Base-by-base conservation (phyloP, 2,797 vertebrate genomes). In the Onychomys leucogaster region DNA sequence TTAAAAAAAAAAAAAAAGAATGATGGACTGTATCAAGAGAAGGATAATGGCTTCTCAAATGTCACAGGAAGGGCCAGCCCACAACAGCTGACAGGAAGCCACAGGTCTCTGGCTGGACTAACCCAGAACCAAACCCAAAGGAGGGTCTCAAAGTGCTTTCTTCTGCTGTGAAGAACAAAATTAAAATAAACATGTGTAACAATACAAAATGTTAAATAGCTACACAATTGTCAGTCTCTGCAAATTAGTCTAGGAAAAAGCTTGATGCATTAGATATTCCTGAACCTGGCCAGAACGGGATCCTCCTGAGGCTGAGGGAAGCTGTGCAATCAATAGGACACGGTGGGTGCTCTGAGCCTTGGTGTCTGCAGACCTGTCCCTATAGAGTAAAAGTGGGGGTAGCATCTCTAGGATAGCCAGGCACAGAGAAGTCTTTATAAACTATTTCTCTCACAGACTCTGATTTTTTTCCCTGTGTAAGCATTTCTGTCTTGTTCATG, bases 51-150 rank as follows among this genome's bases (percentile, higher is more conserved):
- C 19, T 41, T 67, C 29, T 43, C n/a, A 2, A 19, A 34, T 0
- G 29, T 37, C 46, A 19, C 37, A 1, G 0, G 0, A 13, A n/a
- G 2, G 4, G 25, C 1, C 5, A 43, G 41, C 37, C 16, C 5
- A 1, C 10, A 49, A 16, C 4, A 3, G 29, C 27, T 17, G 52
- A 57, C 41, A 41, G 12, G 27, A 46, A 23, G 46, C 2, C 41
- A 10, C 23, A 2, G 27, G 27, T 63, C 12, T 9, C 29, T 67
- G 43, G 5, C 37, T 17, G 0, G 27, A 12, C 23, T 9, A 23
- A 16, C 32, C 17, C 27, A 12, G 52, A 55, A 52, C 34, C 6
- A 63, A 43, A 19, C 10, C 29, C 4, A 63, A 6, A 29, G 61
- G 23, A 52, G n/a, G 37, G 27, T 4, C 37, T 23, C 29, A 41